Evolutionary conservation across 2,113 vertebrate genomes (phyloP), one percentile per base, ranked within the genome.

Genomic region (Ciconia maguari): DNA sequence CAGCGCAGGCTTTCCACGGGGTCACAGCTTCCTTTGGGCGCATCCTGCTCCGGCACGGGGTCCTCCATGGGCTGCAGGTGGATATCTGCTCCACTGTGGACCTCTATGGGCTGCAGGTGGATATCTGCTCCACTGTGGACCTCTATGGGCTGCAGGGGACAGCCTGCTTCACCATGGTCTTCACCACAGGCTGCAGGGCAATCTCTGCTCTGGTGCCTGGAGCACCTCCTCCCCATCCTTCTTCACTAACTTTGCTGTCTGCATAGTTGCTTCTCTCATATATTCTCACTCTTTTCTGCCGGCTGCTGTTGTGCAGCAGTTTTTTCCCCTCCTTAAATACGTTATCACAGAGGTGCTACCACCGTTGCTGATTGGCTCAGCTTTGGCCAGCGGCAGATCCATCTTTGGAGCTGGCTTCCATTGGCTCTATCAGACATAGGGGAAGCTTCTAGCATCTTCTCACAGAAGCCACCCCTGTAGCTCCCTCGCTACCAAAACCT

Each of bases 1-100:
- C 11, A 44, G 14, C 2, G 16, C 1, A 3, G 30, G 30, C 3
- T 27, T 6, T 15, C 36, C 52, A 69, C 1, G 2, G 42, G 11
- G 12, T 70, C 41, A 19, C 25, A 68, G 34, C 5, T 34, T 49
- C 46, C 17, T 66, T 29, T 7, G 7, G 48, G 32, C 3, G 1
- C 3, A 19, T 10, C 27, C 25, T 58, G 25, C n/a, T 69, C 49
- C 13, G 2, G 26, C 13, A 4, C 26, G n/a, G 44, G 11, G 15
- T 30, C 58, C 9, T 51, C 16, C 27, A 4, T 13, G 9, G 25
- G 29, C 7, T 54, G 25, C 46, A 61, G 55, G 38, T 42, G 29
- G 36, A 41, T 42, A 25, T 32, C 15, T 55, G 29, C 11, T 55
- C 21, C 15, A 24, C 21, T 19, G 13, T 32, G 4, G 8, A 55